A percentile compares a stretch with the other conserved stretches of the same genome.
Conservation (phyloP, 2,797 vertebrate species). For the Gymnothorax reevesii region DNA sequence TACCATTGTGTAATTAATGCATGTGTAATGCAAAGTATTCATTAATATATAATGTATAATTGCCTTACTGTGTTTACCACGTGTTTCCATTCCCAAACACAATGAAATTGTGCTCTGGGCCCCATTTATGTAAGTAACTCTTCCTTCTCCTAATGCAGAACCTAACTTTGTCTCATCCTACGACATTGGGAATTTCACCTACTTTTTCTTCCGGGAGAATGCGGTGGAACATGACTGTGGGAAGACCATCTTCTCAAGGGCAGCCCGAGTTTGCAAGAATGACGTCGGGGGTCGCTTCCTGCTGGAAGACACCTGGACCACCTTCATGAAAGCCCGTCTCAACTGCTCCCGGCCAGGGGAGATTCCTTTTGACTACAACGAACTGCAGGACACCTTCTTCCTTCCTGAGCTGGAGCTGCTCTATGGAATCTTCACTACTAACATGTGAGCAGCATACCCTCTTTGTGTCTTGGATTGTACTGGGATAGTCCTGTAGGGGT, state of each 20-base stretch:
- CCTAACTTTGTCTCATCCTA: conserved; percentile 98
- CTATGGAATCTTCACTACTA: conserved; percentile 96
- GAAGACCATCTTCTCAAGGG: conserved; percentile 90
- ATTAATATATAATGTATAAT: conserved; percentile 51
- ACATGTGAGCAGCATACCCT: conserved; percentile 78
- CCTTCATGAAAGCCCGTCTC: conserved; percentile 95
- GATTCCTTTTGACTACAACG: conserved; percentile 94
- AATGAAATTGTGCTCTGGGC: not conserved
- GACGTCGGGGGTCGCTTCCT: conserved; percentile 95
- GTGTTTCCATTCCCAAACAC: conserved; percentile 53
- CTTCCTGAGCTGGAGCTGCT: conserved; percentile 92
- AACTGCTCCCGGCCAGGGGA: conserved; percentile 95
- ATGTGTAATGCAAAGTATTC: no score
- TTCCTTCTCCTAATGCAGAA: conserved; percentile 69
- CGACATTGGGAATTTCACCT: conserved; percentile 93
- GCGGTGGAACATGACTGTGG: conserved; percentile 96
- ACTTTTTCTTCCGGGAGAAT: conserved; percentile 97
- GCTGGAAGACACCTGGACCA: conserved; percentile 97
- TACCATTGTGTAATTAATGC: no score
- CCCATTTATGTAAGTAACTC: not conserved
- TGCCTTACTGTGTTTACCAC: conserved; percentile 63
- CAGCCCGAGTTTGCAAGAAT: conserved; percentile 92
- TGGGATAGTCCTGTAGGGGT: not conserved
- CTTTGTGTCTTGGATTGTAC: not conserved
- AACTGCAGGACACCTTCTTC: conserved; percentile 94